Evolutionary conservation across 2,888 invertebrate species (phyloP).

Genomic region (Ectropis crepuscularia): DNA sequence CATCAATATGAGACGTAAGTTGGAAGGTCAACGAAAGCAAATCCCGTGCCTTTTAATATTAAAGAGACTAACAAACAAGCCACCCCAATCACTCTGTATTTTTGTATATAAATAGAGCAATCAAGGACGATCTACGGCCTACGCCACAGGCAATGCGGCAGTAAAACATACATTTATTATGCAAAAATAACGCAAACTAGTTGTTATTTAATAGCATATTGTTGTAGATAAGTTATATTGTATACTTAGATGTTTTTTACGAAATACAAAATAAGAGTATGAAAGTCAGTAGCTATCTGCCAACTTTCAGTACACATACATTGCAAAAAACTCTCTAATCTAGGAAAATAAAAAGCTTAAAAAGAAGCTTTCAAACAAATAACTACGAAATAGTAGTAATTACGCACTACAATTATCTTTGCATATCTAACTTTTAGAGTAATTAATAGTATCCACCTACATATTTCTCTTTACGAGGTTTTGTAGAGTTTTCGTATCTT

Average conservation of each 20-base stretch:
- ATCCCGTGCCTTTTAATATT: conserved; percentile 27
- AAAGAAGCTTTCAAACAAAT: no score
- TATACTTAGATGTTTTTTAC: no score
- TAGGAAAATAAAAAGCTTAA: no score
- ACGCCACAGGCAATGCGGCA: conserved; percentile 14
- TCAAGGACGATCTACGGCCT: conserved; percentile 32
- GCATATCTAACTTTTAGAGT: no score
- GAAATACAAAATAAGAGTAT: no score
- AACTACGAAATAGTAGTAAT: no score
- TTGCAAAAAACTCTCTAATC: no score
- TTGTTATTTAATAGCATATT: conserved; percentile 4
- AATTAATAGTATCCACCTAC: no score
- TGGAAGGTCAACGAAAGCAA: conserved; percentile 20
- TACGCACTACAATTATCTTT: no score
- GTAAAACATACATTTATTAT: conserved; percentile 2
- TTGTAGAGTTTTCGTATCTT: not conserved
- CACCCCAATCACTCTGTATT: conserved; percentile 15
- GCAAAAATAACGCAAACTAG: conserved; percentile 6
- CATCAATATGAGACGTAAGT: conserved; percentile 20
- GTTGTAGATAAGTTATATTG: not conserved
- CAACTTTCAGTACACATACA: no score
- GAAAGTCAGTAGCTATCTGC: no score
- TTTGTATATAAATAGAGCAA: conserved; percentile 34
- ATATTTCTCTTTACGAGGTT: not conserved
- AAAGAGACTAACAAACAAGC: conserved; percentile 19